phyloP scores from a whole-genome alignment of 2,113 vertebrate genomes.

The Odocoileus virginianus region DNA sequence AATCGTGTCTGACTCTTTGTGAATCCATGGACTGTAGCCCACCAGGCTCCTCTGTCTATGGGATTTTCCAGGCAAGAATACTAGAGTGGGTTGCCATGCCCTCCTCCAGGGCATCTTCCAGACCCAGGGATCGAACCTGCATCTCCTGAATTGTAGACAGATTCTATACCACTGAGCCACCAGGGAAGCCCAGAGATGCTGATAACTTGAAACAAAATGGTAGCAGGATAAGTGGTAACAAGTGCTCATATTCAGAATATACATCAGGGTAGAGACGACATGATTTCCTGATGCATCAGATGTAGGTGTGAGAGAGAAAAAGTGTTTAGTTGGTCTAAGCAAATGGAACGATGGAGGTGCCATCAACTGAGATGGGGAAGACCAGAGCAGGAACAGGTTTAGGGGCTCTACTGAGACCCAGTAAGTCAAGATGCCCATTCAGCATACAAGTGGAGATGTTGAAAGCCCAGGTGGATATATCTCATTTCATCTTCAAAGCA shows the following conservation, averaged over 20 bases:
- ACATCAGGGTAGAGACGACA: background rate
- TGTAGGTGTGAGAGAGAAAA: background rate
- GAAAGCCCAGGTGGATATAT: too few relatives aligned
- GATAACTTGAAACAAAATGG: background rate
- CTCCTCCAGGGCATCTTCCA: background rate
- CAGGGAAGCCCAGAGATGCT: background rate
- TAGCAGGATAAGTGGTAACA: background rate
- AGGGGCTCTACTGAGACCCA: too few relatives aligned
- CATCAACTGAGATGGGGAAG: background rate
- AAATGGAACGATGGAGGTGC: background rate
- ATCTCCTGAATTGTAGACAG: background rate
- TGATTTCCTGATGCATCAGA: background rate
- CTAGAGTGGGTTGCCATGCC: background rate
- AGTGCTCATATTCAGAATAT: background rate
- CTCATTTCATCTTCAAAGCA: background rate
- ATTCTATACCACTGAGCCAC: background rate
- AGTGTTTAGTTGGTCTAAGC: background rate
- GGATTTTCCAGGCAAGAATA: background rate
- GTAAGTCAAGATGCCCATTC: background rate
- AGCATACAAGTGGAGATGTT: background rate
- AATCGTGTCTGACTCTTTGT: background rate
- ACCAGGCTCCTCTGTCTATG: background rate
- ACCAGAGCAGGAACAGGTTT: background rate
- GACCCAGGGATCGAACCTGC: background rate
- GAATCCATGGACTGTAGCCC: background rate